Conservation (phyloP, 37 sponge, comb jelly and placozoan genomes). For the Mnemiopsis leidyi region DNA sequence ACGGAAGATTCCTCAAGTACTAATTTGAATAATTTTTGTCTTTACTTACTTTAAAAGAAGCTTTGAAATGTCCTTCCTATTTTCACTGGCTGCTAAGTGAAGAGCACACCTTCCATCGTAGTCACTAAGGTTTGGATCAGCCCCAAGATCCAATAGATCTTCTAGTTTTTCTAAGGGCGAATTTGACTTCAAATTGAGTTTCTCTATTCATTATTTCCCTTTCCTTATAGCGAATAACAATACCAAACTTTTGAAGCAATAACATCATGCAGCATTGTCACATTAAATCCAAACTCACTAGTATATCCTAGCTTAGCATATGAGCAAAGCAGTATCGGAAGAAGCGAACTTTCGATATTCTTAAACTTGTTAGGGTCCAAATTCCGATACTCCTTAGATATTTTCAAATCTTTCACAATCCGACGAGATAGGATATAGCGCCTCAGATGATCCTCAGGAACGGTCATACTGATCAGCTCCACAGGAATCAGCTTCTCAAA, state of each 20-base stretch:
- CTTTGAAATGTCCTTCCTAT: background rate
- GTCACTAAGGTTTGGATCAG: constrained; percentile 24
- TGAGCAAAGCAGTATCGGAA: constrained; percentile 32
- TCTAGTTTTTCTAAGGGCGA: too few relatives aligned
- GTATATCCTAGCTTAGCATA: constrained; percentile 22
- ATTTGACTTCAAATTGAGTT: too few relatives aligned
- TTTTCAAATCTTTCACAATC: background rate
- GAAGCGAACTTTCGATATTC: constrained; percentile 1
- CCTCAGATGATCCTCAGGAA: constrained; percentile 33
- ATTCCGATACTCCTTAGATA: background rate
- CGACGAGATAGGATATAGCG: background rate
- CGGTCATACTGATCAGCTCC: constrained; percentile 29
- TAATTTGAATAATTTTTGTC: too few relatives aligned
- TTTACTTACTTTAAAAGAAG: background rate
- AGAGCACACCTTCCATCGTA: constrained; percentile 36
- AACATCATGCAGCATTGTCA: too few relatives aligned
- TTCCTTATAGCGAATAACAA: too few relatives aligned
- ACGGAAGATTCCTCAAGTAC: too few relatives aligned
- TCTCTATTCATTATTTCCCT: too few relatives aligned
- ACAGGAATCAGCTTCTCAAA: constrained; percentile 32
- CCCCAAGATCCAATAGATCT: background rate
- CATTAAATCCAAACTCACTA: background rate
- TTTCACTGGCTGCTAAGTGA: background rate
- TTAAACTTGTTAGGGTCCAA: background rate
- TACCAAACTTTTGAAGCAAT: too few relatives aligned